phyloP scores from a whole-genome alignment of 2,797 vertebrate genomes.

The Leptodactylus fallax region DNA sequence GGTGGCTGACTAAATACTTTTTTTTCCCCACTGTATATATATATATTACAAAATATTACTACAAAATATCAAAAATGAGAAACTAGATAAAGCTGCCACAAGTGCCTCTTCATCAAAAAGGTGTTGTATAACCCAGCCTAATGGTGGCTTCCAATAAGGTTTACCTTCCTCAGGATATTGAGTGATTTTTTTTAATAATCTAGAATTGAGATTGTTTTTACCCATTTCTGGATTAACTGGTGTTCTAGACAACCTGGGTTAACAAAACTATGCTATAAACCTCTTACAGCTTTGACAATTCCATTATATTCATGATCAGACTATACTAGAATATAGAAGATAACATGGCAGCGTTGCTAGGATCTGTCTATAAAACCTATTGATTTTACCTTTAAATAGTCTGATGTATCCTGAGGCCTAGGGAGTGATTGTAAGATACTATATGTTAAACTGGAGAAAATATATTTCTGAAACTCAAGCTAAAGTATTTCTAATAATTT shows the following conservation, averaged over 20 bases:
- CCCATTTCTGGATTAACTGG: neutral
- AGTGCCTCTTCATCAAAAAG: no score
- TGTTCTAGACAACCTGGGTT: neutral
- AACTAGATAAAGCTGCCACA: no score
- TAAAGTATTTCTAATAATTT: conserved; percentile 9
- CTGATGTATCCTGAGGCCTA: neutral
- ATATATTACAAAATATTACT: no score
- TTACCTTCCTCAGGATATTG: neutral
- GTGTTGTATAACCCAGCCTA: no score
- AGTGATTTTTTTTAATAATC: neutral
- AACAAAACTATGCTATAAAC: neutral
- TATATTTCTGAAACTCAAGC: conserved; percentile 7
- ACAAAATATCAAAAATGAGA: no score
- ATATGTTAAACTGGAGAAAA: conserved; percentile 4
- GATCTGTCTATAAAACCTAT: neutral
- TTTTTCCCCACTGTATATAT: no score
- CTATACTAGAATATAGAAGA: neutral
- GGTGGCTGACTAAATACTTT: no score
- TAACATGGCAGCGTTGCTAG: neutral
- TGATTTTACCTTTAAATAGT: no score
- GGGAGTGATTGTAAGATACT: neutral
- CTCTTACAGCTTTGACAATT: neutral
- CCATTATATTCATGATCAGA: neutral
- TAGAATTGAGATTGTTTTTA: neutral
- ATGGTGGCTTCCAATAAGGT: no score